Conservation (phyloP, 2,888 invertebrate genomes). For the Agapostemon virescens region DNA sequence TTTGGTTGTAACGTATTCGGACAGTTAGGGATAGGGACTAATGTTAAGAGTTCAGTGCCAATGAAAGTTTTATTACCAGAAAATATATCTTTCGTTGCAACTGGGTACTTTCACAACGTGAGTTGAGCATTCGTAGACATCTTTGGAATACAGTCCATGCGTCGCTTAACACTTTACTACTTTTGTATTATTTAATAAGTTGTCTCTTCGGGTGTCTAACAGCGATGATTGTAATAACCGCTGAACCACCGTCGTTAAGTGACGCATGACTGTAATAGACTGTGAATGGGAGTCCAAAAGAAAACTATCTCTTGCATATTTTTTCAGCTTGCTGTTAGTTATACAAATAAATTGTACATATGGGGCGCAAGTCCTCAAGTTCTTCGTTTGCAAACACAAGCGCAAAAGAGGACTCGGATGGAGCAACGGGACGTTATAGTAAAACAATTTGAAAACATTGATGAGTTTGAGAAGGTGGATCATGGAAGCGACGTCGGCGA, state of each 20-base stretch:
- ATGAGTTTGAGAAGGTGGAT: conserved; percentile 51
- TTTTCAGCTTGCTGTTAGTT: conserved; percentile 85
- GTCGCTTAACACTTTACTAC: no score
- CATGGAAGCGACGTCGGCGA: conserved; percentile 27
- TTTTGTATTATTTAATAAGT: no score
- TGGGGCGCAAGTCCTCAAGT: conserved; percentile 91
- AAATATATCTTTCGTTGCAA: conserved; percentile 82
- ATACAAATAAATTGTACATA: conserved; percentile 85
- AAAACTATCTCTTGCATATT: not conserved
- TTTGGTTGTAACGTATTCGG: conserved; percentile 90
- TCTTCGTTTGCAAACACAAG: conserved; percentile 85
- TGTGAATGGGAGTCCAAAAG: no score
- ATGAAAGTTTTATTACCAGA: conserved; percentile 82
- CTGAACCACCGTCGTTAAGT: no score
- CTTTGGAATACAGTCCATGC: not conserved
- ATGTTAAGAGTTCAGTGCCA: conserved; percentile 84
- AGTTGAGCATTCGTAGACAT: conserved; percentile 76
- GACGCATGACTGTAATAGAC: no score
- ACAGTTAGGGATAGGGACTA: conserved; percentile 85
- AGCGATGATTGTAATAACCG: no score
- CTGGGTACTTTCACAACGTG: conserved; percentile 90
- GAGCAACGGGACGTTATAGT: conserved; percentile 81
- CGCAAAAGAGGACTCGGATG: conserved; percentile 83
- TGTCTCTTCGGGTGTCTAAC: no score
- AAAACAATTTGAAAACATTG: conserved; percentile 72